phyloP scores from a whole-genome alignment of 2,797 vertebrate genomes.

The Xenops minutus region DNA sequence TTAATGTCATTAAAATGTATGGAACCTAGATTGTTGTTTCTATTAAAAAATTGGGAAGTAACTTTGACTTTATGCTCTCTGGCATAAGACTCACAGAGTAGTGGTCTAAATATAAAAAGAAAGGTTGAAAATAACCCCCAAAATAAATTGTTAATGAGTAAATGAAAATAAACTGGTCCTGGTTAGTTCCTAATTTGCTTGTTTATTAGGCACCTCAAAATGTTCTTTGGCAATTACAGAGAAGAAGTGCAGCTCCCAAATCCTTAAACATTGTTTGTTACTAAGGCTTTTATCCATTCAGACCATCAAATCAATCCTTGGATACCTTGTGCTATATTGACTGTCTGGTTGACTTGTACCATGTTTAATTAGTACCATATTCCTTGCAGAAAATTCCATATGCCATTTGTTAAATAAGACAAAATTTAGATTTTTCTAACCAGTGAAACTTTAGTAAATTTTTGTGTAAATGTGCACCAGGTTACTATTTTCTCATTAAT shows the following conservation, averaged over 20 bases:
- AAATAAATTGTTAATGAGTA: neutral
- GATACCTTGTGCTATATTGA: conserved; percentile 67
- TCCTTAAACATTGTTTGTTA: conserved; percentile 61
- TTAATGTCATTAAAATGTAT: neutral
- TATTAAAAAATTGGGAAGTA: neutral
- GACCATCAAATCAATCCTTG: conserved; percentile 68
- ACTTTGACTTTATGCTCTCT: neutral
- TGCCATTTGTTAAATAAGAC: conserved; percentile 75
- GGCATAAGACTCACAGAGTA: neutral
- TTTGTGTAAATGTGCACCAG: neutral
- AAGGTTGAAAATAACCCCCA: neutral
- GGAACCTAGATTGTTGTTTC: neutral
- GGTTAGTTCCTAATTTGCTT: neutral
- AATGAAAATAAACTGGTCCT: neutral
- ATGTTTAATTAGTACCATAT: conserved; percentile 80
- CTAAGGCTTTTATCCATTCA: conserved; percentile 50
- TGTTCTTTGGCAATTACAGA: conserved; percentile 13
- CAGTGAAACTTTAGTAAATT: neutral
- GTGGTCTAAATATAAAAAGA: neutral
- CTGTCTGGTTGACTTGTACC: conserved; percentile 64
- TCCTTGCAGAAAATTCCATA: conserved; percentile 74
- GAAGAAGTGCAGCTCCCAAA: conserved; percentile 67
- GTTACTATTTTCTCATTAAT: neutral
- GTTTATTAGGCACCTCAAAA: neutral
- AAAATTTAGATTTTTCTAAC: conserved; percentile 55